These are phyloP conservation scores for Bombus difficillimus DNA, from an alignment of 1,140 invertebrate genomes.

Conservation along the genomic window DNA sequence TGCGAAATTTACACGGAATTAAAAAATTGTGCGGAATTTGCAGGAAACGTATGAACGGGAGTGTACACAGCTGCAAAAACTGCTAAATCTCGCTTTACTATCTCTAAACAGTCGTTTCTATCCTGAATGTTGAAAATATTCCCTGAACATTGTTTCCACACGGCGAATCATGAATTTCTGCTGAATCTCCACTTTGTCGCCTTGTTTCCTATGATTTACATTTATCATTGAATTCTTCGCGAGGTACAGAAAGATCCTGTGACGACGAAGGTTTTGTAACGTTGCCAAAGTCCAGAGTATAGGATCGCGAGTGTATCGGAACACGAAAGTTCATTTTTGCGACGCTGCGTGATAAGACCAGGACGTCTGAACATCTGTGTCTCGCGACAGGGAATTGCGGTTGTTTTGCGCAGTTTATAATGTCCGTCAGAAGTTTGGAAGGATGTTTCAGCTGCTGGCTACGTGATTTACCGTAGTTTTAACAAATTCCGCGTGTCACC, in stretches of 20 bases:
- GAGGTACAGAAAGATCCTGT: neutral
- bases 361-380: slow-evolving; percentile 16
- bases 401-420: slow-evolving; percentile 28
- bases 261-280: neutral
- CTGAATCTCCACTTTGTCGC: neutral
- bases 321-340: neutral
- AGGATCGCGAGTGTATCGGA: neutral
- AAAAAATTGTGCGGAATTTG: too few relatives aligned
- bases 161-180: neutral
- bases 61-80: neutral
- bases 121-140: neutral
- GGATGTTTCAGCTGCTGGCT: slow-evolving; percentile 3
- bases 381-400: neutral
- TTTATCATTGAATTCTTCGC: neutral
- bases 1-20: too few relatives aligned
- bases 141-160: neutral
- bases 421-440: slow-evolving; percentile 5
- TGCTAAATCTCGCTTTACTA: neutral
- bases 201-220: neutral
- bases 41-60: too few relatives aligned
- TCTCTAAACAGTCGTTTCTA: neutral
- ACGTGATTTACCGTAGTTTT: slow-evolving; percentile 41
- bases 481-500: slow-evolving; percentile 18
- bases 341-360: too few relatives aligned
- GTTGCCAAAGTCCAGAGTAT: too few relatives aligned